phyloP scores from a whole-genome alignment of 2,888 invertebrate genomes.

The Epirrita christyi region DNA sequence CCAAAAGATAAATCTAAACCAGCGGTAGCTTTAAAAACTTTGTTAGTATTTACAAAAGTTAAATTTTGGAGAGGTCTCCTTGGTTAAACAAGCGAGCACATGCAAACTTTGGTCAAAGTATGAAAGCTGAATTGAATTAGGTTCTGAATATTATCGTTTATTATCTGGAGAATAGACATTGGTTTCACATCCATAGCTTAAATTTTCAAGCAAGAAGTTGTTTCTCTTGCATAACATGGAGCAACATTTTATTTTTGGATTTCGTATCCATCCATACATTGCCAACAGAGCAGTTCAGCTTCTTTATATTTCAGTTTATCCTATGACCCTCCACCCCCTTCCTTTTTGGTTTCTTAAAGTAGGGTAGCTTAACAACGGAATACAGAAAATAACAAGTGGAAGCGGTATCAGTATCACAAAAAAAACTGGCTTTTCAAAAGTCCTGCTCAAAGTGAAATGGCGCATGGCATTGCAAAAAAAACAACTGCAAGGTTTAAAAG shows the following conservation, averaged over 20 bases:
- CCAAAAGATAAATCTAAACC: constrained; percentile 44
- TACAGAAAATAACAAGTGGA: not conserved
- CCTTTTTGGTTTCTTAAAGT: not conserved
- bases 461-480: not conserved
- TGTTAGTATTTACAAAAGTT: constrained; percentile 12
- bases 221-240: not conserved
- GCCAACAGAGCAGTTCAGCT: too few relatives aligned
- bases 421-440: not conserved
- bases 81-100: constrained; percentile 56
- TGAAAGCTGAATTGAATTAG: constrained; percentile 11
- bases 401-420: not conserved
- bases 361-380: not conserved
- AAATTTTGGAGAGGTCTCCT: constrained; percentile 41
- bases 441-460: too few relatives aligned
- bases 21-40: constrained; percentile 9
- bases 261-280: not conserved
- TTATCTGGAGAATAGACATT: not conserved
- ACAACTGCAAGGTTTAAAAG: too few relatives aligned
- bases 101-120: constrained; percentile 41
- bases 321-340: not conserved
- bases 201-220: not conserved
- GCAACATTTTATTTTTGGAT: not conserved
- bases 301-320: too few relatives aligned
- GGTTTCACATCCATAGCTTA: too few relatives aligned
- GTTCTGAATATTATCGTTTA: not conserved